Evolutionary conservation across 2,888 invertebrate genomes (phyloP).

Genomic region (Drosophila diplacantha): DNA sequence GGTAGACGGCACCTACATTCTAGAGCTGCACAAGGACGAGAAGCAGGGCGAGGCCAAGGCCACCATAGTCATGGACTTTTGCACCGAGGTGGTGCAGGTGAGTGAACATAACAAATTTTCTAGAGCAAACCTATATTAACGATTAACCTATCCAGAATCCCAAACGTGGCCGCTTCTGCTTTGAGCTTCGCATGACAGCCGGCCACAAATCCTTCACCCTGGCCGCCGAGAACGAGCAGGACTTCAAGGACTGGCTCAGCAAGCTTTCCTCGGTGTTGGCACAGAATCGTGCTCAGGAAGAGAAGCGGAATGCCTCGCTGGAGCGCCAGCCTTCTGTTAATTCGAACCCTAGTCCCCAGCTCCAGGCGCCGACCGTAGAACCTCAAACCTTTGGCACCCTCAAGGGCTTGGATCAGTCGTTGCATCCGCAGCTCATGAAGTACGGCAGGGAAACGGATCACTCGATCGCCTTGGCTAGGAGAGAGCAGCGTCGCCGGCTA

Average conservation of each 20-base stretch:
- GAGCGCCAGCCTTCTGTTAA: constrained; percentile 82
- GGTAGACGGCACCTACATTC: constrained; percentile 92
- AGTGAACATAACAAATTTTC: constrained; percentile 5
- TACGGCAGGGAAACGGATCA: constrained; percentile 94
- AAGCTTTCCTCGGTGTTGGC: constrained; percentile 90
- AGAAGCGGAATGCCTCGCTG: constrained; percentile 84
- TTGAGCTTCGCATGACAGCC: constrained; percentile 91
- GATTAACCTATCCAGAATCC: constrained; percentile 81
- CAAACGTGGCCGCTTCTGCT: constrained; percentile 90
- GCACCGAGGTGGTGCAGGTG: constrained; percentile 91
- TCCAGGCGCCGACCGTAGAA: constrained; percentile 76
- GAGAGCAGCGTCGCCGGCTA: constrained; percentile 87
- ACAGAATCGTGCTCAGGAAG: constrained; percentile 88
- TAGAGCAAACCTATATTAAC: too few species aligned
- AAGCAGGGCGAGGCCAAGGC: constrained; percentile 93
- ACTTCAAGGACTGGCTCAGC: constrained; percentile 89
- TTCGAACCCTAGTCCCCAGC: constrained; percentile 72
- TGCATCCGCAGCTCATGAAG: constrained; percentile 93
- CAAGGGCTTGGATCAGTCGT: constrained; percentile 92
- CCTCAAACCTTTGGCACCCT: constrained; percentile 87
- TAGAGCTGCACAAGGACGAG: constrained; percentile 95
- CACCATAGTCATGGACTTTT: constrained; percentile 95
- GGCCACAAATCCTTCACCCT: constrained; percentile 91
- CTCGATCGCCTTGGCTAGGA: constrained; percentile 88
- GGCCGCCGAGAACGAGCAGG: constrained; percentile 91